These are phyloP conservation scores for Andrena hattorfiana DNA, from an alignment of 2,888 invertebrate genomes.

Conservation along the genomic window DNA sequence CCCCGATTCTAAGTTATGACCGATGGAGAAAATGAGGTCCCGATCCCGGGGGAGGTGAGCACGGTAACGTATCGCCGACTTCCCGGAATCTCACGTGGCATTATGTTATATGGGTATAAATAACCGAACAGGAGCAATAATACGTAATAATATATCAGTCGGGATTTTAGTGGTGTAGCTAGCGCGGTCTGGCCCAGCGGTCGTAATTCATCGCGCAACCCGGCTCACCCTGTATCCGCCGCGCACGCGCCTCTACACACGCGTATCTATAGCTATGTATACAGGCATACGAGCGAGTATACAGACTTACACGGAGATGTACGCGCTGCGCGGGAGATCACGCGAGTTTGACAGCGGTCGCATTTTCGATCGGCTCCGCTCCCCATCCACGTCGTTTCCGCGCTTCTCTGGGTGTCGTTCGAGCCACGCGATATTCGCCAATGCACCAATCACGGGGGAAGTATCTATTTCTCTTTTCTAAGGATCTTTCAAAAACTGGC, in stretches of 20 bases:
- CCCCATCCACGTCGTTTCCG: neutral
- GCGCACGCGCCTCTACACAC: slow-evolving; percentile 28
- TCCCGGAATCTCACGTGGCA: slow-evolving; percentile 82
- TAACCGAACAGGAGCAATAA: slow-evolving; percentile 85
- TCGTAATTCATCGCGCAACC: slow-evolving; percentile 84
- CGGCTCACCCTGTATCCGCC: slow-evolving; percentile 68
- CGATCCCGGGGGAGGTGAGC: slow-evolving; percentile 78
- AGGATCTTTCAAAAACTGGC: no score
- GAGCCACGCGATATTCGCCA: neutral
- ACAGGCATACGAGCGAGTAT: slow-evolving; percentile 6
- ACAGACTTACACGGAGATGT: slow-evolving; percentile 13
- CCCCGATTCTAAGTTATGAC: slow-evolving; percentile 81
- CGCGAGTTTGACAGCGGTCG: slow-evolving; percentile 45
- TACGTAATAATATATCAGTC: slow-evolving; percentile 85
- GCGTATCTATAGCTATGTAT: neutral
- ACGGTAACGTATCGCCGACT: slow-evolving; percentile 79
- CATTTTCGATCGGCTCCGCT: slow-evolving; percentile 46
- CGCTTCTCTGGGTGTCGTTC: neutral
- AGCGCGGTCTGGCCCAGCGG: slow-evolving; percentile 81
- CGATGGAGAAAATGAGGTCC: slow-evolving; percentile 83
- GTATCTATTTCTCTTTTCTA: no score
- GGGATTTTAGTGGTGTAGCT: slow-evolving; percentile 84
- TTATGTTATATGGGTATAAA: slow-evolving; percentile 85
- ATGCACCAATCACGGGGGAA: no score
- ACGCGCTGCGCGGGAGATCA: slow-evolving; percentile 39